Conservation (phyloP, 2,113 vertebrate species). For the Scopus umbretta region DNA sequence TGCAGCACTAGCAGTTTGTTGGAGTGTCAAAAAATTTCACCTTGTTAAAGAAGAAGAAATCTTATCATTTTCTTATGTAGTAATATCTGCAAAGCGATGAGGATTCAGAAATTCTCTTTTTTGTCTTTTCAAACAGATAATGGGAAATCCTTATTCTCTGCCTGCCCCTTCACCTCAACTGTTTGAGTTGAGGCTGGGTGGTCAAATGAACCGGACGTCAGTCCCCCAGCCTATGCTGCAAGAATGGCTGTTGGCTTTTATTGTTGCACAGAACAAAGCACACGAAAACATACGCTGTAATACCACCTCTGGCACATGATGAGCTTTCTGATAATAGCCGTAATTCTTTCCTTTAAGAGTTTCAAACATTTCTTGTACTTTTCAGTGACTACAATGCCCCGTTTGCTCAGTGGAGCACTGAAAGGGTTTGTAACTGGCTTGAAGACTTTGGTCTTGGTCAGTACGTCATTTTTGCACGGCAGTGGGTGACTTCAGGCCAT, state of each 20-base stretch:
- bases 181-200: not conserved
- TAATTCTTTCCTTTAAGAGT: not conserved
- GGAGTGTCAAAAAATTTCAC: not conserved
- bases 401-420: conserved; percentile 91
- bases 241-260: not conserved
- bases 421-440: conserved; percentile 93
- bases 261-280: not conserved
- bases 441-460: conserved; percentile 92
- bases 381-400: conserved; percentile 81
- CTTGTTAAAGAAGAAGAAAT: not conserved
- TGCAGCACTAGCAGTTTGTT: not conserved
- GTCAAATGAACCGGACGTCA: not conserved
- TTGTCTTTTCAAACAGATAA: not conserved
- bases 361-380: not conserved
- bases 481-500: conserved; percentile 93
- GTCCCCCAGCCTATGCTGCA: fast-evolving
- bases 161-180: fast-evolving
- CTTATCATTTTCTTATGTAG: not conserved
- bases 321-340: not conserved
- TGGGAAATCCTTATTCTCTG: not conserved
- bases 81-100: not conserved
- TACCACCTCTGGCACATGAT: fast-evolving
- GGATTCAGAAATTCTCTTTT: not conserved
- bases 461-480: conserved; percentile 90
- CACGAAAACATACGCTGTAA: fast-evolving